Conservation (phyloP, 1,140 invertebrate species). For the Drosophila mayri region DNA sequence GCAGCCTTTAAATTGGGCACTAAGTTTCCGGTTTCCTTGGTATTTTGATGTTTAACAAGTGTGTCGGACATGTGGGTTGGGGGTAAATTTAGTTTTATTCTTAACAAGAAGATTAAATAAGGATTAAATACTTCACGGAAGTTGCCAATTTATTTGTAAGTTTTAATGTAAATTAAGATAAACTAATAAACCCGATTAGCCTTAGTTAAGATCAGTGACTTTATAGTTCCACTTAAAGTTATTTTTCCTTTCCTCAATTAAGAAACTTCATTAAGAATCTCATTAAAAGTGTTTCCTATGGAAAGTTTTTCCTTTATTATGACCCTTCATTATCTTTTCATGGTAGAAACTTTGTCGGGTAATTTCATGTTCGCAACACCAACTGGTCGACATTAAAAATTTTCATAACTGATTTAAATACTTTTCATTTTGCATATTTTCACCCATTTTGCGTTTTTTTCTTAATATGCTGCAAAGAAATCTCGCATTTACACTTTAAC, state of each 20-base stretch:
- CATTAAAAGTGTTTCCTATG: background rate
- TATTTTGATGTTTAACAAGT: conserved; percentile 24
- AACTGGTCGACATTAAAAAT: conserved; percentile 24
- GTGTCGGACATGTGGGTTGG: background rate
- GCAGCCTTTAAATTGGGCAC: conserved; percentile 9
- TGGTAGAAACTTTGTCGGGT: background rate
- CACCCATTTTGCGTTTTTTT: conserved; percentile 15
- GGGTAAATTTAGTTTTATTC: background rate
- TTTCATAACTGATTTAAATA: conserved; percentile 39
- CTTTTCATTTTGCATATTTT: conserved; percentile 34
- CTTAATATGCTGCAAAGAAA: conserved; percentile 72
- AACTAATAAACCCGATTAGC: background rate
- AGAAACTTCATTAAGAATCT: background rate
- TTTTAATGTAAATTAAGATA: no score
- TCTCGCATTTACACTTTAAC: conserved; percentile 72
- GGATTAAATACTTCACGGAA: background rate
- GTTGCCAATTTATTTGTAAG: background rate
- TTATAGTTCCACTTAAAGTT: background rate
- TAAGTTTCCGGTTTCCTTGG: background rate
- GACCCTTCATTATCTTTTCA: conserved; percentile 4
- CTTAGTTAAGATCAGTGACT: background rate
- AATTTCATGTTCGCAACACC: conserved; percentile 7
- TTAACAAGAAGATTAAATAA: background rate
- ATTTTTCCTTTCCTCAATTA: background rate
- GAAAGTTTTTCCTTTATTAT: conserved; percentile 5